phyloP scores from a whole-genome alignment of 2,113 vertebrate genomes.

The Ciconia boyciana region DNA sequence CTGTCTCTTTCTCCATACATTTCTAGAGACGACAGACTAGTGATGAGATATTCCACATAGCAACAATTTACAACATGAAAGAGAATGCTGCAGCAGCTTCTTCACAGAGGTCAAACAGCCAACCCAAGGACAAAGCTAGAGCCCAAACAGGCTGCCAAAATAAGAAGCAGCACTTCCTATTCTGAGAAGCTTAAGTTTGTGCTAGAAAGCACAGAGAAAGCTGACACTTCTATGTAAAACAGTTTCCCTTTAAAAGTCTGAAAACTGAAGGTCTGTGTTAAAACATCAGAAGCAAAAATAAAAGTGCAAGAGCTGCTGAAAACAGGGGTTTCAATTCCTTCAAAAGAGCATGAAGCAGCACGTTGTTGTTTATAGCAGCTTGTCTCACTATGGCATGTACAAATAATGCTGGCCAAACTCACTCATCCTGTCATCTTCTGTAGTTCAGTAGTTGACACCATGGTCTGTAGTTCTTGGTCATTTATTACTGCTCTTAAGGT shows the following conservation, averaged over 20 bases:
- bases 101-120: neutral
- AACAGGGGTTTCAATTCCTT: neutral
- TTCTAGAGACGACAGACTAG: neutral
- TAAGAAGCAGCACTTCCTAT: neutral
- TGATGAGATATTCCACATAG: neutral
- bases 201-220: neutral
- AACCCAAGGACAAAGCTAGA: neutral
- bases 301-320: neutral
- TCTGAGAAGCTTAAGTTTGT: neutral
- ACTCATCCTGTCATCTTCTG: conserved; percentile 89
- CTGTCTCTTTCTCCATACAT: neutral
- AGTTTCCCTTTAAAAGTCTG: neutral
- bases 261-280: neutral
- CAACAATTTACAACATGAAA: neutral
- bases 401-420: conserved; percentile 16
- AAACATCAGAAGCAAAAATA: neutral
- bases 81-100: neutral
- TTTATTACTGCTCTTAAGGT: conserved; percentile 78
- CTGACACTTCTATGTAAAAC: neutral
- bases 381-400: neutral
- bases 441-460: conserved; percentile 88
- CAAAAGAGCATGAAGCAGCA: neutral
- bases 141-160: neutral
- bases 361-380: neutral
- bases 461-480: conserved; percentile 76